phyloP scores from a whole-genome alignment of 2,888 invertebrate genomes.

The Dynastes tityus region DNA sequence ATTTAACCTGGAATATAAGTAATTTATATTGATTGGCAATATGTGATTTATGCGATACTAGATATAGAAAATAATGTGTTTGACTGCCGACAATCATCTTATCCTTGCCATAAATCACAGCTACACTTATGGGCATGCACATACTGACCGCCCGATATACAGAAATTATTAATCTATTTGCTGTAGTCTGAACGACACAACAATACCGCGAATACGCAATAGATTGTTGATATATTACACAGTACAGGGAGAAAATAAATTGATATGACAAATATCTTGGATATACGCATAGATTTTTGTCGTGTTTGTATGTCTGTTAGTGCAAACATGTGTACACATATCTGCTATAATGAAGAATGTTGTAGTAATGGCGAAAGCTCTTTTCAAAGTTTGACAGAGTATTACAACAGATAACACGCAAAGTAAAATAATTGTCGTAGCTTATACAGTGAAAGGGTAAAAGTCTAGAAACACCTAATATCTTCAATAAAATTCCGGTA shows the following conservation, averaged over 20 bases:
- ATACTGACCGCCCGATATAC: constrained; percentile 31
- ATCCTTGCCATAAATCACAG: constrained; percentile 33
- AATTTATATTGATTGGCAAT: constrained; percentile 34
- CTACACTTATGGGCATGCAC: constrained; percentile 35
- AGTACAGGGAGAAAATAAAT: constrained; percentile 4
- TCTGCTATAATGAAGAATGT: no score
- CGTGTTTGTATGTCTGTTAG: not conserved
- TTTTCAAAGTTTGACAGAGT: no score
- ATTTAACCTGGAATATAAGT: constrained; percentile 23
- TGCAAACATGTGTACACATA: no score
- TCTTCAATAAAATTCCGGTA: no score
- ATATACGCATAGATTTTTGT: not conserved
- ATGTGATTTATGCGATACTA: constrained; percentile 32
- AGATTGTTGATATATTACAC: constrained; percentile 30
- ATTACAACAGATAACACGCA: no score
- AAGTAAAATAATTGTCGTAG: no score
- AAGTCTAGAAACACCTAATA: no score
- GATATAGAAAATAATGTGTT: constrained; percentile 38
- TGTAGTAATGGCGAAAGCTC: no score
- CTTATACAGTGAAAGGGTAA: no score
- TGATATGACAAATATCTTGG: not conserved
- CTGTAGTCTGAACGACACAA: constrained; percentile 22
- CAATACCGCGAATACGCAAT: constrained; percentile 22
- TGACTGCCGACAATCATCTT: constrained; percentile 38
- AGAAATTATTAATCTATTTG: constrained; percentile 40